A percentile compares a stretch with the other conserved stretches of the same genome.
Conservation (phyloP, 2,888 invertebrate species). For the Elmis aenea region DNA sequence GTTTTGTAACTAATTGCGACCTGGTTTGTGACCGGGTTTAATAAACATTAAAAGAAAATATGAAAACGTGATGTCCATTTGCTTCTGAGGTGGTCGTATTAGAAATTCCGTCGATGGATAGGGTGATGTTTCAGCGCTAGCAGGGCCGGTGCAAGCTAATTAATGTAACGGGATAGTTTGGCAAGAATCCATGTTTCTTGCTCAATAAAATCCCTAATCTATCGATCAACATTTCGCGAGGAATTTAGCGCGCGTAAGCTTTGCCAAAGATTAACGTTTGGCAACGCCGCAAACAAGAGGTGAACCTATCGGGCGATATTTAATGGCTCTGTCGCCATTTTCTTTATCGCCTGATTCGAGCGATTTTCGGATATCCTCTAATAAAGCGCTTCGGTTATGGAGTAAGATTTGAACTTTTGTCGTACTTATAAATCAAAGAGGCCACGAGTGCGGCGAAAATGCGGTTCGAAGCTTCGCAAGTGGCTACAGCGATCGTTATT, state of each 20-base stretch:
- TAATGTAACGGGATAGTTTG: too few species aligned
- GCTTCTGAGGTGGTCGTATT: too few species aligned
- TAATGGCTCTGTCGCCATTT: slow-evolving; percentile 26
- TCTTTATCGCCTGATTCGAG: slow-evolving; percentile 27
- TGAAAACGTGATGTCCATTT: too few species aligned
- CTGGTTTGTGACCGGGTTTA: too few species aligned
- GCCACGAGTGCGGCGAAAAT: slow-evolving; percentile 21
- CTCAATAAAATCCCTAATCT: slow-evolving; percentile 21
- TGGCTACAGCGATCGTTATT: slow-evolving; percentile 10
- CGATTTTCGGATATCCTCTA: slow-evolving; percentile 29
- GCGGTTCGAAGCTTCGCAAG: slow-evolving; percentile 9
- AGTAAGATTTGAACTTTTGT: slow-evolving; percentile 26
- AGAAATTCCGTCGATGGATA: too few species aligned
- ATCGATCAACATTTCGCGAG: slow-evolving; percentile 24
- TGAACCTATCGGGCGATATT: slow-evolving; percentile 24
- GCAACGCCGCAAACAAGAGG: slow-evolving; percentile 22
- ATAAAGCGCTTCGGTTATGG: slow-evolving; percentile 28
- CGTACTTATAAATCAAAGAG: slow-evolving; percentile 29
- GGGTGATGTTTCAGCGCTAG: too few species aligned
- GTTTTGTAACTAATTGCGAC: too few species aligned
- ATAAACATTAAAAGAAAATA: too few species aligned
- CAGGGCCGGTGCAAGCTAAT: too few species aligned
- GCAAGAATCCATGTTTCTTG: slow-evolving; percentile 15
- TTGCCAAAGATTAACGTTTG: slow-evolving; percentile 26
- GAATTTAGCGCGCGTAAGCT: slow-evolving; percentile 16